Evolutionary conservation across 2,888 invertebrate genomes (phyloP).

Genomic region (Abrostola triplasia): DNA sequence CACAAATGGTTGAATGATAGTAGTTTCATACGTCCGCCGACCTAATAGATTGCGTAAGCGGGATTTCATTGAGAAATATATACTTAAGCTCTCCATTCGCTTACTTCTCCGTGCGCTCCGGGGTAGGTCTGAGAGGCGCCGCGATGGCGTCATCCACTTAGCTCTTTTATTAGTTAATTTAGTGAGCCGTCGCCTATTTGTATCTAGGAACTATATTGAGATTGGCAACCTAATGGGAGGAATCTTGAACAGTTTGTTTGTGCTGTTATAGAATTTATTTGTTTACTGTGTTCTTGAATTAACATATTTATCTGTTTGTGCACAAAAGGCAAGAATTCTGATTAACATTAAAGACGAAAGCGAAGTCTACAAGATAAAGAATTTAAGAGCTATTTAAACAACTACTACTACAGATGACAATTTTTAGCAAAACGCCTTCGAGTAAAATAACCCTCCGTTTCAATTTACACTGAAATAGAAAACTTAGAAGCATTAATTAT

Average conservation of each 20-base stretch:
- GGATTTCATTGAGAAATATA: slow-evolving; percentile 5
- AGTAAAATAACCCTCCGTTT: no score
- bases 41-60: not conserved
- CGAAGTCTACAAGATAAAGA: no score
- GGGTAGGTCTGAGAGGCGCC: slow-evolving; percentile 46
- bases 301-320: not conserved
- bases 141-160: slow-evolving; percentile 55
- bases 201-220: slow-evolving; percentile 35
- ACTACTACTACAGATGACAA: no score
- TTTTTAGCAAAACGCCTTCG: no score
- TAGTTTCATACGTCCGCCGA: not conserved
- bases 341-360: not conserved
- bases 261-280: slow-evolving; percentile 19
- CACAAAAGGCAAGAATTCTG: not conserved
- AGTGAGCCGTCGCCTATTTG: slow-evolving; percentile 34
- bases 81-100: slow-evolving; percentile 12
- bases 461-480: no score
- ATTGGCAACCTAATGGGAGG: slow-evolving; percentile 39
- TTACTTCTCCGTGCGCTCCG: slow-evolving; percentile 13
- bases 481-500: no score
- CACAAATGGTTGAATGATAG: not conserved
- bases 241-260: slow-evolving; percentile 36
- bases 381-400: no score
- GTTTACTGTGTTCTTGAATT: slow-evolving; percentile 9
- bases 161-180: slow-evolving; percentile 56